Conservation (phyloP, 2,113 vertebrate species). For the Siniperca chuatsi region DNA sequence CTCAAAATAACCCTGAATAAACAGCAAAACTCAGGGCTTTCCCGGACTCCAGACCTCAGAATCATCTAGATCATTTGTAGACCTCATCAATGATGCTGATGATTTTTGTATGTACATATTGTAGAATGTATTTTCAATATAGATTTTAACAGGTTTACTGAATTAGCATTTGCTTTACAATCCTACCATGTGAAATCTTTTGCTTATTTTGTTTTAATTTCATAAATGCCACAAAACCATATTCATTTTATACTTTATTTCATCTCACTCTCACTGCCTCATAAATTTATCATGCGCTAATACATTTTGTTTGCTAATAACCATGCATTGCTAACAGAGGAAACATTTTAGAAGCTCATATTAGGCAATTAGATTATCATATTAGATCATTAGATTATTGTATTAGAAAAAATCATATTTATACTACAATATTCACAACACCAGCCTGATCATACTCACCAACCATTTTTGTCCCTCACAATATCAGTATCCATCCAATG, state of each 20-base stretch:
- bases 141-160: constrained; percentile 7
- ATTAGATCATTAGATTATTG: constrained; percentile 12
- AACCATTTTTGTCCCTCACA: constrained; percentile 21
- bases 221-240: constrained; percentile 22
- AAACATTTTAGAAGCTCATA: constrained; percentile 35
- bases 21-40: constrained; percentile 53
- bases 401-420: constrained; percentile 26
- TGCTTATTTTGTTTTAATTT: constrained; percentile 17
- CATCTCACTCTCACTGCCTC: constrained; percentile 48
- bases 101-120: constrained; percentile 13
- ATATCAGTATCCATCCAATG: constrained; percentile 16
- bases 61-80: constrained; percentile 26
- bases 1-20: constrained; percentile 71
- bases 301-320: constrained; percentile 57
- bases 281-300: constrained; percentile 58
- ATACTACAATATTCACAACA: constrained; percentile 9
- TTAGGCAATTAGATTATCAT: constrained; percentile 27
- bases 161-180: constrained; percentile 47
- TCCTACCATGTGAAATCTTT: constrained; percentile 5
- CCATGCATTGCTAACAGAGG: constrained; percentile 59
- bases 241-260: constrained; percentile 33
- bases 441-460: constrained; percentile 11
- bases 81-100: constrained; percentile 31
- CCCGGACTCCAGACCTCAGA: constrained; percentile 46
- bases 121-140: constrained; percentile 5